Conservation (phyloP, 1,140 invertebrate species). For the Bombus pyrosoma region DNA sequence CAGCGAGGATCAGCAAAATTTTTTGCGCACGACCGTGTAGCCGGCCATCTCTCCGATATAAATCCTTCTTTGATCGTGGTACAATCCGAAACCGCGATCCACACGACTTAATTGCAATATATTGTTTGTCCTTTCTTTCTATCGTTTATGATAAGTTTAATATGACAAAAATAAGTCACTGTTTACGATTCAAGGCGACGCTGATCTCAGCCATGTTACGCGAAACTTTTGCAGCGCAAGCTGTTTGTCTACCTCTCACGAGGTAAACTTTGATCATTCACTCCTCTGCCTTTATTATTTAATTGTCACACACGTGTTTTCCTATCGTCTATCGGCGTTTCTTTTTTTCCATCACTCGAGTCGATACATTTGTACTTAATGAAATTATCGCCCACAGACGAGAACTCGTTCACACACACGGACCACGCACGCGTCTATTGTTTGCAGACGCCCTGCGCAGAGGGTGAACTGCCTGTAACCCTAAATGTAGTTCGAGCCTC, state of each 20-base stretch:
- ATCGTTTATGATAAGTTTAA: background rate
- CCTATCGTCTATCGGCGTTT: too few relatives aligned
- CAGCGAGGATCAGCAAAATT: constrained; percentile 58
- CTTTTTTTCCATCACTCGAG: background rate
- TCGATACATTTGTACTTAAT: constrained; percentile 24
- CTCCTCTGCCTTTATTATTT: background rate
- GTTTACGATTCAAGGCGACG: constrained; percentile 22
- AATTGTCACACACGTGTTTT: background rate
- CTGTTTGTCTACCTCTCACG: background rate
- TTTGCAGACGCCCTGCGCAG: constrained; percentile 65
- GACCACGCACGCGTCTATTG: constrained; percentile 64
- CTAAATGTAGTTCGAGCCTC: constrained; percentile 53
- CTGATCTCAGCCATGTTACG: constrained; percentile 73
- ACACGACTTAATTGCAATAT: background rate
- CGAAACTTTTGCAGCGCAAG: background rate
- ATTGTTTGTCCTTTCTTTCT: background rate
- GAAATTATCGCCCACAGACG: constrained; percentile 44
- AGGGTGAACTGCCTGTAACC: constrained; percentile 59
- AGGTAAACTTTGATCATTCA: background rate
- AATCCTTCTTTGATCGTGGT: background rate
- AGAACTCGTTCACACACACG: constrained; percentile 14
- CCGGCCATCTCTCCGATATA: constrained; percentile 44
- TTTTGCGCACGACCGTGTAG: constrained; percentile 67
- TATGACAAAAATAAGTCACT: background rate
- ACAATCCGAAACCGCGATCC: too few relatives aligned